These are phyloP conservation scores for Harpagoxenus sublaevis DNA, from an alignment of 2,888 invertebrate species.

Conservation along the genomic window DNA sequence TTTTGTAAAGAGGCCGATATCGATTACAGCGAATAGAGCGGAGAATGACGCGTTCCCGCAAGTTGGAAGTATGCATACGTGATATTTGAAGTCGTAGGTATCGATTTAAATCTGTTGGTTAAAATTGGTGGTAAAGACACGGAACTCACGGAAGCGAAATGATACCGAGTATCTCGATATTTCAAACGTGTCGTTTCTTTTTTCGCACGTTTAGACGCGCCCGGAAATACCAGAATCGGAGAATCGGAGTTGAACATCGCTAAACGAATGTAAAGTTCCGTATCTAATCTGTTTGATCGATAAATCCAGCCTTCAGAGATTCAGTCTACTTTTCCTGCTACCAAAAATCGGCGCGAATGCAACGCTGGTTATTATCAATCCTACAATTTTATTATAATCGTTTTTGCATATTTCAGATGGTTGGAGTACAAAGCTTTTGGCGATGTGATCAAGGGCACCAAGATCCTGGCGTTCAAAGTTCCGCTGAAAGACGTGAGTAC, in stretches of 20 bases:
- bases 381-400: background rate
- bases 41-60: background rate
- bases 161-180: background rate
- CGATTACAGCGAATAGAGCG: background rate
- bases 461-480: slow-evolving; percentile 92
- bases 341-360: background rate
- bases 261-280: background rate
- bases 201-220: background rate
- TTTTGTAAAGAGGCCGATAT: background rate
- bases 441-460: slow-evolving; percentile 89
- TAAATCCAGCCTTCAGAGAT: background rate
- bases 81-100: background rate
- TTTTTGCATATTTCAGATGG: slow-evolving; percentile 87
- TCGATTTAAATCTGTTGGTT: background rate
- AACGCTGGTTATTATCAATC: background rate
- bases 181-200: background rate
- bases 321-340: background rate
- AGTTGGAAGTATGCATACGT: background rate
- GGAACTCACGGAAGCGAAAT: background rate
- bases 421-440: slow-evolving; percentile 89
- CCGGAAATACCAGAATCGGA: background rate
- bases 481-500: slow-evolving; percentile 88
- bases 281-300: background rate
- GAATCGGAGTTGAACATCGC: background rate
- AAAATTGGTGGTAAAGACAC: background rate